Conservation (phyloP, 2,797 vertebrate species). For the Toxotes lorentzi region DNA sequence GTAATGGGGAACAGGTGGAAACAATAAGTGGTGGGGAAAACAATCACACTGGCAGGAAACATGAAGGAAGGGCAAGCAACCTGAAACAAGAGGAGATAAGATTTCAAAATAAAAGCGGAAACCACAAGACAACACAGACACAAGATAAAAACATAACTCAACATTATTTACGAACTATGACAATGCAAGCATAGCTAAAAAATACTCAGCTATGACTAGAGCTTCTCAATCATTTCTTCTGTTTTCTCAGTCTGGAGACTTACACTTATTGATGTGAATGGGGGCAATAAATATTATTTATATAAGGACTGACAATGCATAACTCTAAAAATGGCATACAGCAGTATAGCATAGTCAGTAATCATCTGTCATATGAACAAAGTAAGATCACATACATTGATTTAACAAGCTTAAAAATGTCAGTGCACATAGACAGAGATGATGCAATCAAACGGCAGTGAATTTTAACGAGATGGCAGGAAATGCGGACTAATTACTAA, state of each 20-base stretch:
- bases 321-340: background rate
- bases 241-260: background rate
- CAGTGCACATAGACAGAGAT: constrained; percentile 41
- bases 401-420: constrained; percentile 47
- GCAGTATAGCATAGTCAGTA: background rate
- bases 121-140: no score
- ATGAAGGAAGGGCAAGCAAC: no score
- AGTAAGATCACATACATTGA: constrained; percentile 37
- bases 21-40: no score
- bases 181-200: background rate
- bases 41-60: no score
- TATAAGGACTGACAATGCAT: no score
- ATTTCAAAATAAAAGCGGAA: no score
- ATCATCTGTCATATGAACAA: constrained; percentile 36
- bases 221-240: background rate
- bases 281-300: constrained; percentile 15
- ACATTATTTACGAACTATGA: no score
- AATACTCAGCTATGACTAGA: background rate
- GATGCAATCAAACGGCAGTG: constrained; percentile 56
- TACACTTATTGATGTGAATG: background rate
- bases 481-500: constrained; percentile 59
- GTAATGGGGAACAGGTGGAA: no score
- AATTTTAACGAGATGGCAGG: constrained; percentile 47
- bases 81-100: no score
- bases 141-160: no score